Evolutionary conservation across 2,113 vertebrate genomes (phyloP), one percentile per base, ranked within the genome.

Genomic region (Peromyscus maniculatus): DNA sequence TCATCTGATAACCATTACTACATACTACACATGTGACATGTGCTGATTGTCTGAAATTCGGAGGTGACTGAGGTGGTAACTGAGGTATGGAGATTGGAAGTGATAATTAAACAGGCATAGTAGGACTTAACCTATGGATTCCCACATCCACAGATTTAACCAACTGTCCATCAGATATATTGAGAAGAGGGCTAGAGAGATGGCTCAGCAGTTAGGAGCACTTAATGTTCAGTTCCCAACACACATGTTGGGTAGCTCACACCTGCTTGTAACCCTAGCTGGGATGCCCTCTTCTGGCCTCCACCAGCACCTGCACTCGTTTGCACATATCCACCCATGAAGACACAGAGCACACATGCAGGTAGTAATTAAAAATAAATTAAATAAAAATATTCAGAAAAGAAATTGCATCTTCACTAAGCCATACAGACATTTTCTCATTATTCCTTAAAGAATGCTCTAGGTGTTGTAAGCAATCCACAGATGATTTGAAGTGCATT

Each of bases 61-160:
- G 69, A 71, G 86, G 19, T 66, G 74, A 43, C 7, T 31, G 26
- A 1, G 0, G 16, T 46, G 4, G 15, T 52, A 1, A 2, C 0
- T 43, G 24, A 13, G 17, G 57, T 21, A 36, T 0, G 0, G 31
- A 71, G 16, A 19, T 4, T 0, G 4, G 36, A 39, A 62, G 52
- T 31, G 8, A 9, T 10, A 7, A n/a, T 39, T 26, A 79, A 80
- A 8, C 13, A 55, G 55, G n/a, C 39, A 43, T 13, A 26, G 39
- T 26, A 28, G 9, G 21, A 13, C 17, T 59, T 64, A 26, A 49
- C 67, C 28, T 1, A 24, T 28, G 16, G 3, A 36, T 77, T 77
- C 39, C 39, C 46, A 69, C 1, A 39, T 66, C 33, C 15, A 7
- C 22, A 69, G 33, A 28, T 80, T 91, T 77, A 91, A 55, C 46